phyloP scores from a whole-genome alignment of 2,888 invertebrate genomes.

The Andrena minutula region DNA sequence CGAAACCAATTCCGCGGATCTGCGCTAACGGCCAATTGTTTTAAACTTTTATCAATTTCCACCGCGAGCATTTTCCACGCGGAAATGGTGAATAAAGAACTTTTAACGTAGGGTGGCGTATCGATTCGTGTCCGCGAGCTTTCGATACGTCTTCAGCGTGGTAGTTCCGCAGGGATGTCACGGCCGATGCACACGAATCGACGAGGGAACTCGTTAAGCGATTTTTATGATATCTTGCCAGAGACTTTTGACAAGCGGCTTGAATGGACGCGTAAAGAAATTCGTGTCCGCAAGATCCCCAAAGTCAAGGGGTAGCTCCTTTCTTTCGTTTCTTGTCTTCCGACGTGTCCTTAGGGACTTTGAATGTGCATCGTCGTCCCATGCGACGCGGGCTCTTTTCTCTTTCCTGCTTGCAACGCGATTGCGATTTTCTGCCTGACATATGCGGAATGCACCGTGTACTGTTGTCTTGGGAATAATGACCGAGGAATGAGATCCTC shows the following conservation, averaged over 20 bases:
- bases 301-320: neutral
- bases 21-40: too few species aligned
- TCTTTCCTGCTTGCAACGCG: too few species aligned
- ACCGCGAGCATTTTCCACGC: too few species aligned
- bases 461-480: neutral
- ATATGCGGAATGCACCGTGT: neutral
- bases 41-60: too few species aligned
- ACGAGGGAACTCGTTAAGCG: constrained; percentile 45
- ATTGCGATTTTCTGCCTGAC: constrained; percentile 1
- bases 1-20: neutral
- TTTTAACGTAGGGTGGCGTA: neutral
- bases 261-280: constrained; percentile 30
- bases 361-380: neutral
- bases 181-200: constrained; percentile 18
- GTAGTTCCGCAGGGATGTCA: constrained; percentile 12
- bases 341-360: constrained; percentile 34
- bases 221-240: constrained; percentile 42
- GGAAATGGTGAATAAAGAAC: too few species aligned
- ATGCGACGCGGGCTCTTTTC: neutral
- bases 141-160: neutral
- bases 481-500: neutral
- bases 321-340: constrained; percentile 2
- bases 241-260: constrained; percentile 25
- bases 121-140: constrained; percentile 9
- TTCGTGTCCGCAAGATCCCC: constrained; percentile 17